These are phyloP conservation scores for Montipora capitata DNA, from an alignment of 92 coral and sea anemone species.

Conservation along the genomic window DNA sequence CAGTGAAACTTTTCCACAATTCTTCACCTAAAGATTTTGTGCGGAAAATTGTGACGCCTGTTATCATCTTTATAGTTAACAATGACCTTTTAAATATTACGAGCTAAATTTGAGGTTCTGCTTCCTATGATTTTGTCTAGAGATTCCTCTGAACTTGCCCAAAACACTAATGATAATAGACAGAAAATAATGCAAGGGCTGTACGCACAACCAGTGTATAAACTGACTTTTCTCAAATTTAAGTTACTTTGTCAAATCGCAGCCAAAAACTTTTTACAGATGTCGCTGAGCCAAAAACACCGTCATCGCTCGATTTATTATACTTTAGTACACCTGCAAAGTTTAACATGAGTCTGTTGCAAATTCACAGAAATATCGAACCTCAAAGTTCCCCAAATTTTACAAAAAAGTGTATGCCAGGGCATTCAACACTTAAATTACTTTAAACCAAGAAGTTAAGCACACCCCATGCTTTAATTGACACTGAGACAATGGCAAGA, in stretches of 20 bases:
- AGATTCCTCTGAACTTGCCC: conserved; percentile 34
- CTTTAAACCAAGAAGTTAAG: conserved; percentile 4
- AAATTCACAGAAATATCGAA: conserved; percentile 33
- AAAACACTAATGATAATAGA: conserved; percentile 29
- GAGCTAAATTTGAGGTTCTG: conserved; percentile 33
- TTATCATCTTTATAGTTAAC: conserved; percentile 15
- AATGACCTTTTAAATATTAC: conserved; percentile 24
- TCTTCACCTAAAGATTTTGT: conserved; percentile 33
- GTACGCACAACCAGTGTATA: conserved; percentile 5
- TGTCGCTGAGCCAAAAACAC: conserved; percentile 26
- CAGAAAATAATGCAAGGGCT: conserved; percentile 8
- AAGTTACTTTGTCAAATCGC: conserved; percentile 33
- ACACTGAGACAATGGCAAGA: neutral
- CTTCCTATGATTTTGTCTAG: conserved; percentile 27
- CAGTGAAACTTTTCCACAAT: conserved; percentile 32
- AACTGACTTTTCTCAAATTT: conserved; percentile 6
- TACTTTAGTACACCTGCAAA: conserved; percentile 30
- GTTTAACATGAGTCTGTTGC: conserved; percentile 28
- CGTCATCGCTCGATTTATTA: conserved; percentile 13
- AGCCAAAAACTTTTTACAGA: conserved; percentile 26
- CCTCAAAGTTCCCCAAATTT: conserved; percentile 30
- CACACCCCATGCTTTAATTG: conserved; percentile 12
- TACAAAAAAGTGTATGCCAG: conserved; percentile 28
- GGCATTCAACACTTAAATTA: conserved; percentile 7
- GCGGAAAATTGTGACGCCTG: conserved; percentile 10